Base-by-base conservation (phyloP, 2,888 invertebrate genomes). In the Criorhina ranunculi region DNA sequence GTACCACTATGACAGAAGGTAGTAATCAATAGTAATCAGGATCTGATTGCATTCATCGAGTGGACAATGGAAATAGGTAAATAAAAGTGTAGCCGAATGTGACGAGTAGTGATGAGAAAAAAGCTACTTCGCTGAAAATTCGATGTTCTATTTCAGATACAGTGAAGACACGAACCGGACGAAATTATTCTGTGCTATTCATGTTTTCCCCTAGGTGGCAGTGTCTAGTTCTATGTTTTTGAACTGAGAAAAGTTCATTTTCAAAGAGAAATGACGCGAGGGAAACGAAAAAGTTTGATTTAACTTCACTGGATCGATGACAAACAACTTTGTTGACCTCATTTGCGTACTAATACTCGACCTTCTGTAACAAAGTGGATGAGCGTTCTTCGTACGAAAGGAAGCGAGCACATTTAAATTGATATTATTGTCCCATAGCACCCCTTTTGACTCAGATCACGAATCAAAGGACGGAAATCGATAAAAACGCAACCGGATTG, bases 21-120 rank as follows among this genome's bases (percentile, higher is more conserved):
- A 62, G 51, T 24, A 73, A 73, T 73, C 73, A 53, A 53, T 33
- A 8, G 53, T 31, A 73, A 33, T 62, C 53, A 9, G 35, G 62
- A 62, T 19, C 11, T 53, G 42, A 33, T 51, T 69, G 33, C 40
- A 51, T 17, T 46, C 40, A 53, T 15, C 17, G 35, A 37, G 3
- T n/a, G 12, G 15, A 37, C 40, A 42, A 67, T 53, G 42, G 40
- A 66, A 15, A 29, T 11, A 2, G n/a, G 12, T 7, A n/a, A 17
- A 33, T 12, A 12, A 5, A 59, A 3, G 12, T 5, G 4, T 17
- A 35, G 15, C 17, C 35, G 11, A 2, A 24, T 24, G 24, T 11
- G 5, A 4, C 11, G 5, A n/a, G n/a, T n/a, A n/a, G 8, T 53
- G 1, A 31, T 11, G 35, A 2, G 29, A 2, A 29, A 17, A 12